Conservation (phyloP, 1,140 invertebrate genomes). For the Uloborus diversus region DNA sequence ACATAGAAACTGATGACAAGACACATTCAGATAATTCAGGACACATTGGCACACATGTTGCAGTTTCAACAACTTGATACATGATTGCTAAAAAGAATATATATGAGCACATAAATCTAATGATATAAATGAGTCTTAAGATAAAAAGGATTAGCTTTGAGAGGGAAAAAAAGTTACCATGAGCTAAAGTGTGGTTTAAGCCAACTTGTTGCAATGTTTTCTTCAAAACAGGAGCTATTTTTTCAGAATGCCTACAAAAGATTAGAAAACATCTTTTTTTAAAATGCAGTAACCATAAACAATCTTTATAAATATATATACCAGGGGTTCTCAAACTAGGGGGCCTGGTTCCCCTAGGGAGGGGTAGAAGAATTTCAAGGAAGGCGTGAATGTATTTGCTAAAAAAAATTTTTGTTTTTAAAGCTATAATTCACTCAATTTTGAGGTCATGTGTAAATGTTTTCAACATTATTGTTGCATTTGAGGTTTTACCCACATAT, state of each 20-base stretch:
- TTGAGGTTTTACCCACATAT: too few species aligned
- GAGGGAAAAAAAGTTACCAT: constrained; percentile 11
- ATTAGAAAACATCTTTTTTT: background rate
- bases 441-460: background rate
- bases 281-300: background rate
- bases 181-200: constrained; percentile 2
- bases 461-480: too few species aligned
- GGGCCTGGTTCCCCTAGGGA: background rate
- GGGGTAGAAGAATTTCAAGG: background rate
- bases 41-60: background rate
- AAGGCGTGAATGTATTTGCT: background rate
- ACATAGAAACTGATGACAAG: constrained; percentile 33
- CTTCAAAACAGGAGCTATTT: constrained; percentile 24
- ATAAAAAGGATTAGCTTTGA: background rate
- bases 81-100: constrained; percentile 41
- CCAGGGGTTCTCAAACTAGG: background rate
- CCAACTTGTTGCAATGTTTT: constrained; percentile 34
- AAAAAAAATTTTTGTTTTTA: background rate
- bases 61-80: constrained; percentile 36
- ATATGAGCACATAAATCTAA: background rate
- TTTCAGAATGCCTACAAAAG: constrained; percentile 16
- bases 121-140: background rate
- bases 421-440: background rate
- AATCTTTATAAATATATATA: background rate
- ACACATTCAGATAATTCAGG: constrained; percentile 29